A percentile compares a stretch with the other conserved stretches of the same genome.
phyloP scores from a whole-genome alignment of 2,113 vertebrate species.

The Serinus canaria region DNA sequence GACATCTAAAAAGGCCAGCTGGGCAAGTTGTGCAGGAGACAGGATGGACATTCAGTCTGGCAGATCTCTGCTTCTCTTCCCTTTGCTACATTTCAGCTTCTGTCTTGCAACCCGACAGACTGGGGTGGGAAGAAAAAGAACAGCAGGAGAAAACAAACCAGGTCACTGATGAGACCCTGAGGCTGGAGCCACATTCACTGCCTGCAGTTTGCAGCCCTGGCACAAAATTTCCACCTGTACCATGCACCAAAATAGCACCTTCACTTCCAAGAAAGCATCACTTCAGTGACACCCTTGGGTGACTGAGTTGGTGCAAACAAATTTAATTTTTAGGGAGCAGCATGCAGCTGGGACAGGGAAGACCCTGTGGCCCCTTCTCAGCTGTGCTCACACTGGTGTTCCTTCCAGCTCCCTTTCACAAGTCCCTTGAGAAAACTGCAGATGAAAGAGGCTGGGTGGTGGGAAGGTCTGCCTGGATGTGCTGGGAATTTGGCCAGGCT shows the following conservation, averaged over 20 bases:
- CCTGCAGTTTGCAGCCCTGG: not conserved
- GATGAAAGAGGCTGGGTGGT: not conserved
- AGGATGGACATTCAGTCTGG: not conserved
- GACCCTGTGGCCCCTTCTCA: not conserved
- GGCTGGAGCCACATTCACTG: not conserved
- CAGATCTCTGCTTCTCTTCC: not conserved
- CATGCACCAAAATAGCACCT: not conserved
- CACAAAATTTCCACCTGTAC: not conserved
- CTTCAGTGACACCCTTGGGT: not conserved
- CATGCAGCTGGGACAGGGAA: not conserved
- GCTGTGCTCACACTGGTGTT: not conserved
- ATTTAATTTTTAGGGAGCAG: not conserved
- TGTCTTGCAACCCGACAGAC: not conserved
- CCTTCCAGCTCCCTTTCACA: not conserved
- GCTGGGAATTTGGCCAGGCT: not conserved
- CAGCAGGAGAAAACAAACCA: not conserved
- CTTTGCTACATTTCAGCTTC: not conserved
- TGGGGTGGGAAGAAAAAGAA: not conserved
- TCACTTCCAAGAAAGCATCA: not conserved
- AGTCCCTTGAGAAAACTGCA: not conserved
- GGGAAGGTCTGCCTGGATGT: not conserved
- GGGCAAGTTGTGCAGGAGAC: not conserved
- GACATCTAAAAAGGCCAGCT: not conserved
- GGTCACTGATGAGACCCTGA: not conserved
- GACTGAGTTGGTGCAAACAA: not conserved